These are phyloP conservation scores for Pachliopta kotzebuea DNA, from an alignment of 2,888 invertebrate species.

Conservation along the genomic window DNA sequence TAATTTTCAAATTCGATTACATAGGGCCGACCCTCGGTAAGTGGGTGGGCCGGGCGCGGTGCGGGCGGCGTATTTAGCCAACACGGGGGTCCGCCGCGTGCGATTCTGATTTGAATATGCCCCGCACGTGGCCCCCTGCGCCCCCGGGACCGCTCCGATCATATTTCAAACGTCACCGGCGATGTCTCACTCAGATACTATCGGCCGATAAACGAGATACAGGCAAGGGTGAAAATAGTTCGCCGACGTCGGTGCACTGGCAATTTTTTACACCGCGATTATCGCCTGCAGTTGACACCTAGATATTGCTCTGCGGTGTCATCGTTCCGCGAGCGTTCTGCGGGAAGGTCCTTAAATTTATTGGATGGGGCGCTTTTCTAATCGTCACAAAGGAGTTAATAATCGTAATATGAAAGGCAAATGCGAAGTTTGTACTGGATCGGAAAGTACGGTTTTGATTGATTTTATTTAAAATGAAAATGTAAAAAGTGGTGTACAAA, in stretches of 20 bases:
- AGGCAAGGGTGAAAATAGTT: conserved; percentile 76
- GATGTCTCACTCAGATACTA: conserved; percentile 81
- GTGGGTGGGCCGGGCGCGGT: conserved; percentile 48
- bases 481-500: background rate
- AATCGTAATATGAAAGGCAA: conserved; percentile 42
- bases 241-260: conserved; percentile 48
- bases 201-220: conserved; percentile 76
- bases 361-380: conserved; percentile 58
- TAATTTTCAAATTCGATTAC: conserved; percentile 82
- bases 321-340: conserved; percentile 52
- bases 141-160: conserved; percentile 71
- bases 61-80: conserved; percentile 80
- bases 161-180: conserved; percentile 80
- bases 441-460: background rate
- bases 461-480: background rate
- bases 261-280: conserved; percentile 77
- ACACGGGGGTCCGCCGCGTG: conserved; percentile 78
- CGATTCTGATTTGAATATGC: conserved; percentile 79
- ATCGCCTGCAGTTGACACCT: conserved; percentile 79
- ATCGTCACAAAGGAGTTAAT: conserved; percentile 36
- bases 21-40: conserved; percentile 79
- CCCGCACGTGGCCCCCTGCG: conserved; percentile 74
- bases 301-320: conserved; percentile 72
- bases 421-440: background rate
- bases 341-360: conserved; percentile 59